Evolutionary conservation across 1,140 invertebrate genomes (phyloP), one percentile per base, ranked within the genome.

Genomic region (Pararge aegeria): DNA sequence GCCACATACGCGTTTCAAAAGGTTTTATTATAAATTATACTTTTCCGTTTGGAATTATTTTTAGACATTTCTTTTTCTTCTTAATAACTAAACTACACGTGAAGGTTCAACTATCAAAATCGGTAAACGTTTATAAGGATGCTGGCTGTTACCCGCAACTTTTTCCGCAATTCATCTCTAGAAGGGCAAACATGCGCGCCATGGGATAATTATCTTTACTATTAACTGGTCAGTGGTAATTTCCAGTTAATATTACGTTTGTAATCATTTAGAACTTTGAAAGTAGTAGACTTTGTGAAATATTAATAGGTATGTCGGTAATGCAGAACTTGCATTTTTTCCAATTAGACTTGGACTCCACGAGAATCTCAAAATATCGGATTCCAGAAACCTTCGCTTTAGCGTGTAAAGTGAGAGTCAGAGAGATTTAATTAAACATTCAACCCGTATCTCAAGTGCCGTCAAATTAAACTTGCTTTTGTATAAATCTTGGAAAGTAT

Each of bases 361-460:
- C 27, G 10, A 27, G 15, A 42, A 42, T 42, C 13, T 42, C 15
- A 21, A 46, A 46, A 46, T 20, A 46, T 46, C 44, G 44, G 18
- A 46, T 46, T 3, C 6, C n/a, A n/a, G 15, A 29, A 49, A 7
- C 20, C 21, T 46, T 46, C 46, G 21, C n/a, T 16, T 2, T 49
- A 16, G n/a, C 46, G 21, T 29, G 46, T 29, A 29, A 51, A 51
- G 21, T 58, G 21, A 52, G 48, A 52, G 38, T 18, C 49, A 30
- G 49, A 38, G 34, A 50, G 48, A 58, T 51, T 59, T 52, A 51
- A 59, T 59, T 59, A 50, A 49, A 57, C 55, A 49, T 49, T 49
- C 46, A 27, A 49, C 27, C 44, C 56, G 19, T 27, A 51, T 40
- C 56, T 50, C 48, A 30, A 40, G 34, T 40, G 46, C 46, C 51